phyloP scores from a whole-genome alignment of 2,113 vertebrate species.

The Psittacula cyanocephala region DNA sequence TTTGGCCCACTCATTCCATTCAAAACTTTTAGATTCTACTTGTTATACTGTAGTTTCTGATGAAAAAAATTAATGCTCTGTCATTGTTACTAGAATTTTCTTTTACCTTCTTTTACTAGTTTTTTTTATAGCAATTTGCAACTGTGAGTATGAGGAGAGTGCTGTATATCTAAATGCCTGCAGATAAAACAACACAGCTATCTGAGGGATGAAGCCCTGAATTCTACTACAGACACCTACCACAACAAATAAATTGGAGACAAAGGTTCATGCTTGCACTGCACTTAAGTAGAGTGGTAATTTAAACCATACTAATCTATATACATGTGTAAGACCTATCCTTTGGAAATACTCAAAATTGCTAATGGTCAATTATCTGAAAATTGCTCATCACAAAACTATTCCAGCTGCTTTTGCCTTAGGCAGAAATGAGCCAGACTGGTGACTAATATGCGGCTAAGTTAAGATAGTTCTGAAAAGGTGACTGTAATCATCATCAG shows the following conservation, averaged over 20 bases:
- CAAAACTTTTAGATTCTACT: not conserved
- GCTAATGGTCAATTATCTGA: not conserved
- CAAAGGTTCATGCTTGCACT: not conserved
- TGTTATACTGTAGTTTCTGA: not conserved
- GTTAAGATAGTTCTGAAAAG: not conserved
- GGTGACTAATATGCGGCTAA: not conserved
- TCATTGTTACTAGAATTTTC: not conserved
- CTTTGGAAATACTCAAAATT: not conserved
- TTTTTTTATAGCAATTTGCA: not conserved
- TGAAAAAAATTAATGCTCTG: not conserved
- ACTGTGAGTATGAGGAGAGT: not conserved
- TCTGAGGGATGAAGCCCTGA: not conserved
- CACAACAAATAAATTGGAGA: not conserved
- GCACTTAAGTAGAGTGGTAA: rapidly evolving
- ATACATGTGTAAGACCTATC: not conserved
- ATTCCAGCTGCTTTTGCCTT: not conserved
- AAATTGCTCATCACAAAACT: not conserved
- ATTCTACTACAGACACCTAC: not conserved
- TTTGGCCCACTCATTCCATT: not conserved
- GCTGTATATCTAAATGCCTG: not conserved
- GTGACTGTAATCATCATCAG: not conserved
- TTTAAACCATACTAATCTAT: not conserved
- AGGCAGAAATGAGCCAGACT: not conserved
- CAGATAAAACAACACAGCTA: rapidly evolving
- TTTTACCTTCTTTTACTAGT: not conserved